Evolutionary conservation across 2,797 vertebrate genomes (phyloP).

Genomic region (Eospalax fontanierii): DNA sequence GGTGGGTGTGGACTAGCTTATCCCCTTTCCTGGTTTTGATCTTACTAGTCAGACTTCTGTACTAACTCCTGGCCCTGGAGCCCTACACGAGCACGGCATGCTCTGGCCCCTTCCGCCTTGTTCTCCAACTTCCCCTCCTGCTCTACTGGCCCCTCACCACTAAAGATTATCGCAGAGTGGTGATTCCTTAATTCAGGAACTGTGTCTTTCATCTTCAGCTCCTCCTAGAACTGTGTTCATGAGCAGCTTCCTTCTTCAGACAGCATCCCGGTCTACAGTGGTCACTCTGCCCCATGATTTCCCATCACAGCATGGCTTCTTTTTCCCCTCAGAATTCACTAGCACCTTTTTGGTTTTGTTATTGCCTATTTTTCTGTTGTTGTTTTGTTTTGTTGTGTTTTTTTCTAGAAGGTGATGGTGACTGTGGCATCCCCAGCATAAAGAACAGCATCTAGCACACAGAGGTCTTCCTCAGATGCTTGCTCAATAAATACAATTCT

Average conservation of each 20-base stretch:
- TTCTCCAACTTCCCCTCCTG: neutral
- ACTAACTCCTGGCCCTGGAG: neutral
- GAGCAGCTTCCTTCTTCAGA: neutral
- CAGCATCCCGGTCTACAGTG: neutral
- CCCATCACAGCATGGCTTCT: neutral
- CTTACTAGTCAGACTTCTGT: neutral
- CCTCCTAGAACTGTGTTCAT: neutral
- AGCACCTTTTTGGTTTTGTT: neutral
- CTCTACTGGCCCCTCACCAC: neutral
- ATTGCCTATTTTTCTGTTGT: neutral
- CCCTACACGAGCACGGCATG: neutral
- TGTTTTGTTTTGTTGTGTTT: neutral
- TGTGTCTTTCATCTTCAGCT: too few species aligned
- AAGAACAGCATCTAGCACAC: neutral
- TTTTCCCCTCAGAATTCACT: neutral
- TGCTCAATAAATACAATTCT: neutral
- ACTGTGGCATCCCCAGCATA: neutral
- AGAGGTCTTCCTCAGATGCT: neutral
- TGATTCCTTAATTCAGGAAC: too few species aligned
- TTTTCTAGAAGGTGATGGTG: neutral
- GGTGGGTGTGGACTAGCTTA: neutral
- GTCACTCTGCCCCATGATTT: neutral
- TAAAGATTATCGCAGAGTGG: too few species aligned
- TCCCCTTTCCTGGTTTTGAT: neutral
- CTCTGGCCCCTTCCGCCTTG: neutral